Base-by-base conservation (phyloP, 2,113 vertebrate genomes). In the Nannospalax galili region DNA sequence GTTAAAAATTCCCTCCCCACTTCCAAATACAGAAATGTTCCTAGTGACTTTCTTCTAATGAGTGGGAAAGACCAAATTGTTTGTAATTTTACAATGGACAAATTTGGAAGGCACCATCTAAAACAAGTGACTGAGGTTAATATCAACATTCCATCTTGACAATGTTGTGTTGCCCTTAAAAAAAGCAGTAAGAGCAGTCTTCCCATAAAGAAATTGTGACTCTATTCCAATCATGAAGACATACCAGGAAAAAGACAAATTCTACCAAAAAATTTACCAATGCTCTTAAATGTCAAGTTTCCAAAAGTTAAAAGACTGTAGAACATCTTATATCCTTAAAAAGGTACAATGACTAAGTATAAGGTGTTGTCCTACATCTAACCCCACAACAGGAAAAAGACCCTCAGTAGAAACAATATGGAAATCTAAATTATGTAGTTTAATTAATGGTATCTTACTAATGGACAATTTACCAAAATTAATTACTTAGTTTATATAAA, bases 401-500 rank as follows among this genome's bases (percentile, higher is more conserved):
- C 62, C 7, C 1, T 62, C 10, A 84, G 8, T 40, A 2, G 22
- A n/a, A 88, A 86, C 72, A 8, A 11, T 20, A 32, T 3, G 14
- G 1, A 40, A 42, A 65, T 70, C 42, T 73, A 85, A 87, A 64
- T 37, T 70, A 7, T 10, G 2, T 22, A n/a, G 5, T 40, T 70
- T 65, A 87, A 32, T 60, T 75, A 88, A 73, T 28, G 37, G 16
- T 40, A 65, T 42, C 24, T 5, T 88, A 64, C 7, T 32, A 62
- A 74, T 8, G 4, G 19, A 42, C n/a, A 32, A 28, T 52, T 2
- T 9, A 80, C 30, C 30, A 69, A 95, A 88, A 52, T 12, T 67
- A 77, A 75, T 17, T 91, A 17, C 24, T 84, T 64, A 37, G 28
- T 77, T 84, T 92, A 92, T 42, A 87, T 77, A 88, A 92, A 84